Percentiles rank a stretch among this genome's conserved stretches.
These are phyloP conservation scores for Tetragnatha versicolor DNA, from an alignment of 1,140 invertebrate species.

Conservation along the genomic window DNA sequence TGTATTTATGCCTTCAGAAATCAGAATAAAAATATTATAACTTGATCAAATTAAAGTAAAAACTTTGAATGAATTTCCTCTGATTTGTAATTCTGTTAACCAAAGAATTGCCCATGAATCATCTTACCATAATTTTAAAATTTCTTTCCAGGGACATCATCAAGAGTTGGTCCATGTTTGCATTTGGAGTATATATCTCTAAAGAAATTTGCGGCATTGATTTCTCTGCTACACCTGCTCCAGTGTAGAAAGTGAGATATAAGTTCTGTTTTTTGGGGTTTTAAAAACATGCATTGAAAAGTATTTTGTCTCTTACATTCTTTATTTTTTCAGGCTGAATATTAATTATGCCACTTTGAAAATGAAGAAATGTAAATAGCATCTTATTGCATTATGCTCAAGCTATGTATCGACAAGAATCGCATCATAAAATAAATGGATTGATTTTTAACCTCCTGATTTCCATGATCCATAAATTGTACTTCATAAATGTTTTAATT, in stretches of 20 bases:
- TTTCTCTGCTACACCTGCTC: neutral
- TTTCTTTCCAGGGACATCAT: conserved; percentile 28
- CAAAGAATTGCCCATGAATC: too few species aligned
- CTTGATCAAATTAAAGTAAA: too few species aligned
- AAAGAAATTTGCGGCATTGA: conserved; percentile 30
- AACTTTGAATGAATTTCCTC: neutral
- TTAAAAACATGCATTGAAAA: neutral
- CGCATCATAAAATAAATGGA: too few species aligned
- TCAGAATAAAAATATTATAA: too few species aligned
- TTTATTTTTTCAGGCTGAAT: neutral
- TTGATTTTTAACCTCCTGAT: too few species aligned
- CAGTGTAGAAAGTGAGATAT: neutral
- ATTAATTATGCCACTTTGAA: neutral
- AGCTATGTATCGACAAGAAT: too few species aligned
- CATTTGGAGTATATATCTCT: conserved; percentile 37
- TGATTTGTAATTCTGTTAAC: neutral
- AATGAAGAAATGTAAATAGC: conserved; percentile 2
- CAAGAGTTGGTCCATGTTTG: conserved; percentile 49
- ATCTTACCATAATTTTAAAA: neutral
- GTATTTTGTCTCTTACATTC: neutral
- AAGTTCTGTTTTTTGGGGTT: neutral
- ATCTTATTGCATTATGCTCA: too few species aligned
- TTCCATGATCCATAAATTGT: too few species aligned
- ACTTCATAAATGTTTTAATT: too few species aligned
- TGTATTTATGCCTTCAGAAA: too few species aligned